Evolutionary conservation across 2,113 vertebrate species (phyloP), one percentile per base, ranked within the genome.

Genomic region (Tinamus guttatus): DNA sequence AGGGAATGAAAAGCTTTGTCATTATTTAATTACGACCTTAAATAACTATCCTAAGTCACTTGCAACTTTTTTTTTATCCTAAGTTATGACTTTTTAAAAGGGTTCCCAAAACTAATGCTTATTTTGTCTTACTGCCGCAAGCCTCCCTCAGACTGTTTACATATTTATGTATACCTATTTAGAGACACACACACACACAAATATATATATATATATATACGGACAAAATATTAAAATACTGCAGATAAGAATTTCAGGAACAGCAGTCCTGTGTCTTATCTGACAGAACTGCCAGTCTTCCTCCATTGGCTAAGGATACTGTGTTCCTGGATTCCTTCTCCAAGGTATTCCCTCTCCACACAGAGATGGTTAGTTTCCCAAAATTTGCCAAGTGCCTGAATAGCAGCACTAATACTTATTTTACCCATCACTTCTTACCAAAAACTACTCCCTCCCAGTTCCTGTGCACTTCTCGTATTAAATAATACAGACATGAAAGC

Each of bases 321-420:
- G 4, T 17, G 17, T 62, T 71, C 65, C 80, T 88, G 62, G 21
- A 79, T 43, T 62, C 64, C 60, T 75, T 24, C 93, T 60, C 41
- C 17, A 70, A 93, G 40, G 10, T 32, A 70, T 49, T 91, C 85
- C 63, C 70, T 70, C 79, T 89, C 51, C 68, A 47, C 71, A 94
- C 36, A 75, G n/a, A 59, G n/a, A 92, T 93, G 78, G 87, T 3
- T 86, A 20, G 64, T 69, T 92, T 92, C 54, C 77, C 85, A 90
- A 7, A 76, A 69, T 92, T 76, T 94, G 74, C 69, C 52, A 80
- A 68, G 78, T 6, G 32, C 83, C 94, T 80, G 62, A 90, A 76
- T 62, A 86, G 74, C 94, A 95, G 73, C 70, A 63, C 77, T 81
- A 90, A 94, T 92, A 75, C 92, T 97, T 96, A 89, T 68, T 77